Evolutionary conservation across 2,113 vertebrate genomes (phyloP).

Genomic region (Phalacrocorax carbo): DNA sequence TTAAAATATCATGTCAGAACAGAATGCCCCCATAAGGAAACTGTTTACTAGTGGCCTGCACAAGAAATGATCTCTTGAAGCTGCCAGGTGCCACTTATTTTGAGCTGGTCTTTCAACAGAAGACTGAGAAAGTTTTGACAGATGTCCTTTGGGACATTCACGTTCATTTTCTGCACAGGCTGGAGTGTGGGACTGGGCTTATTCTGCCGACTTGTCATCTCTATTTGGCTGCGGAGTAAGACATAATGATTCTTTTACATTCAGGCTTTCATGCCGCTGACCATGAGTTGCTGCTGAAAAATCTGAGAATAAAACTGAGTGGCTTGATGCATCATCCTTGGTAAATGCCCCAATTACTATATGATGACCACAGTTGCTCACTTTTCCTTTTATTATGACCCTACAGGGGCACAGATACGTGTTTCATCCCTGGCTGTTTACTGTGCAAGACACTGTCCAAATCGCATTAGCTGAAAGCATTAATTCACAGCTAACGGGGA

Average conservation of each 20-base stretch:
- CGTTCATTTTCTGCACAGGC: not conserved
- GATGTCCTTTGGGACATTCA: not conserved
- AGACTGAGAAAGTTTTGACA: not conserved
- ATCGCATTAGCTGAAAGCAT: not conserved
- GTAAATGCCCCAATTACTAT: not conserved
- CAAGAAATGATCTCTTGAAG: not conserved
- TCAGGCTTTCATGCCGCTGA: not conserved
- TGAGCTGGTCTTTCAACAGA: not conserved
- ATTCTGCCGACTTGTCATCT: not conserved
- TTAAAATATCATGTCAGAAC: not conserved
- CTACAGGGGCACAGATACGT: not conserved
- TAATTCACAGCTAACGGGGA: not conserved
- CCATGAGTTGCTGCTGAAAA: not conserved
- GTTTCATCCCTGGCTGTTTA: not conserved
- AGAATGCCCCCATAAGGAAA: not conserved
- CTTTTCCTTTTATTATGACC: not conserved
- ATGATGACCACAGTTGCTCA: not conserved
- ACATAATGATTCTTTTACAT: not conserved
- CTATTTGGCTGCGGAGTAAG: not conserved
- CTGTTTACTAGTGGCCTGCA: not conserved
- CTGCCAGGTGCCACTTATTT: not conserved
- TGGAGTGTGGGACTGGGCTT: not conserved
- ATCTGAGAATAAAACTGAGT: not conserved
- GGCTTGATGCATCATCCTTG: not conserved
- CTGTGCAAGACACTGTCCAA: not conserved